A percentile compares a stretch with the other conserved stretches of the same genome.
These are phyloP conservation scores for Phortica magna DNA, from an alignment of 2,888 invertebrate species.

Conservation along the genomic window DNA sequence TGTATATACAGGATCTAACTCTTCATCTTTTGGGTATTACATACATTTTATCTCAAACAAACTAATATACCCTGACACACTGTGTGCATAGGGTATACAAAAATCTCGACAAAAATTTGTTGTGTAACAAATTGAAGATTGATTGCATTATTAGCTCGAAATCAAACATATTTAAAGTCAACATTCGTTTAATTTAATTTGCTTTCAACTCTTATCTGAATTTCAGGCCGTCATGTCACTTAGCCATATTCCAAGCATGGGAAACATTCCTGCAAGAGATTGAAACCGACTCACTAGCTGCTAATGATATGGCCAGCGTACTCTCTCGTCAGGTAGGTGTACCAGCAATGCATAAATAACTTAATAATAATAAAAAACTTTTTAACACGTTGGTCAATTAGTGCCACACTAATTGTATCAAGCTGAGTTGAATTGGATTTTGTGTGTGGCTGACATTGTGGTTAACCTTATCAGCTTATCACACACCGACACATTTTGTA, in stretches of 20 bases:
- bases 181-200: neutral
- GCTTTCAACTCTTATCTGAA: neutral
- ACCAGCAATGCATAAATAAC: neutral
- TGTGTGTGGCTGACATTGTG: neutral
- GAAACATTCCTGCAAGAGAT: constrained; percentile 93
- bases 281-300: constrained; percentile 91
- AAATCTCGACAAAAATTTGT: neutral
- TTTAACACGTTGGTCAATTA: neutral
- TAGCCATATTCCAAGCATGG: constrained; percentile 93
- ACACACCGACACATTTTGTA: too few species aligned
- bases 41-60: too few species aligned
- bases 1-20: too few species aligned
- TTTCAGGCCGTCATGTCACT: constrained; percentile 86
- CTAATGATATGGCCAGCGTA: constrained; percentile 90
- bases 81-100: too few species aligned
- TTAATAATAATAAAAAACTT: neutral
- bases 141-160: neutral
- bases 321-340: constrained; percentile 83
- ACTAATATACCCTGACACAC: too few species aligned
- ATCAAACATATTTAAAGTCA: neutral
- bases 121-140: too few species aligned
- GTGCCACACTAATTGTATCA: too few species aligned
- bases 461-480: too few species aligned
- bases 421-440: neutral
- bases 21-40: too few species aligned